Evolutionary conservation across 2,797 vertebrate species (phyloP), one percentile per base, ranked within the genome.

Genomic region (Adrianichthys oophorus): DNA sequence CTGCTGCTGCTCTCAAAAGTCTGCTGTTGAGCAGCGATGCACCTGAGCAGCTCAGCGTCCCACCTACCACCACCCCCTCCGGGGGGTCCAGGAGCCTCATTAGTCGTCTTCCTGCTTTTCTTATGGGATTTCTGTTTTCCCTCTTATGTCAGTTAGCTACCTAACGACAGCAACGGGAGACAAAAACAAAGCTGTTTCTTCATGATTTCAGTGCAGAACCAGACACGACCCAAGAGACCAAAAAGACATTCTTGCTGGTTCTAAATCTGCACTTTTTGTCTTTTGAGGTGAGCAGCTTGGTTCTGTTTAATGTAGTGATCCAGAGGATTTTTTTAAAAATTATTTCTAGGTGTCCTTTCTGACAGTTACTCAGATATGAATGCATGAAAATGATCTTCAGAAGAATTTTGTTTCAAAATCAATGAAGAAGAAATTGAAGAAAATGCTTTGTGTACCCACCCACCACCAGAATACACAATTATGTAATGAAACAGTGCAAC

Each of bases 91-190:
- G 44, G 63, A 21, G 4, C 19, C 80, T 83, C 80, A 84, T 87
- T 82, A 85, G 79, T 19, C 7, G 7, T 51, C 23, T 53, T 18
- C 47, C 29, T 8, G 13, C 64, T 46, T 45, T 70, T 67, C 66
- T 84, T n/a, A 0, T 70, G 76, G 81, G 56, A 66, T 71, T 59
- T 59, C 47, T 18, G 1, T 69, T 83, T 79, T 78, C 76, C 56
- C 66, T 70, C 48, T 54, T 0, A 26, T 74, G 74, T 69, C 70
- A 70, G 0, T 78, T 73, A 57, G 68, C 56, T 79, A 62, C 85
- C 58, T 82, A 65, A 78, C 80, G 48, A 84, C 44, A 42, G 17
- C 56, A 16, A 1, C 4, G 8, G 5, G 44, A 14, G 50, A 32
- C 67, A 59, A 44, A 74, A 65, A 73, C 56, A 70, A 52, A 56